Evolutionary conservation across 1,140 invertebrate species (phyloP), one percentile per base, ranked within the genome.

Genomic region (Chironomus tepperi): DNA sequence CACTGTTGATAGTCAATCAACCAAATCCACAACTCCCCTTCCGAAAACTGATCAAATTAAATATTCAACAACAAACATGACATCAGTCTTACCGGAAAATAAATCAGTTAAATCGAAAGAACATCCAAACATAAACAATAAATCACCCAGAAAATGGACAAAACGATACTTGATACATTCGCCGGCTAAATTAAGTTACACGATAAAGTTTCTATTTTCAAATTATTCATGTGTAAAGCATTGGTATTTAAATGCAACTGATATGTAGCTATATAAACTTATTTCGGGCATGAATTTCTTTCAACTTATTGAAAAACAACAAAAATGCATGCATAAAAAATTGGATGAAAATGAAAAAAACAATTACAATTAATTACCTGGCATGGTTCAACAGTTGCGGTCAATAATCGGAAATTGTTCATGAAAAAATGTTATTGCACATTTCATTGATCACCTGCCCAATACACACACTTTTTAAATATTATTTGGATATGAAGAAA

Each of bases 151-250:
- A 1, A 34, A 34, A 34, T 5, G 24, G 24, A 34, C 24, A 34
- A 34, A 34, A 34, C 24, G 24, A 34, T 34, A 34, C 24, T 5
- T 2, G 24, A 34, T 2, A 5, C 5, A 34, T 34, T 34, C 24
- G 5, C 1, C 5, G 24, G 2, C 24, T 34, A 34, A 34, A 34
- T 2, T 2, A 34, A 34, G 24, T 34, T 34, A 57, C 47, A 57
- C 47, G 47, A 57, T n/a, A 57, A 57, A 57, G 47, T 57, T 57
- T 57, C 47, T 57, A 57, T 57, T 57, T 57, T 57, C 47, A 57
- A 57, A 57, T 57, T 57, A 57, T 57, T 57, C 47, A 57, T 57
- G 47, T 57, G 47, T 57, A 57, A 57, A 57, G n/a, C 47, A 57
- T 57, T 12, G 47, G 47, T n/a, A 57, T 57, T 57, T 57, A 57